Base-by-base conservation (phyloP, 1,140 invertebrate genomes). In the Oryctes rhinoceros region DNA sequence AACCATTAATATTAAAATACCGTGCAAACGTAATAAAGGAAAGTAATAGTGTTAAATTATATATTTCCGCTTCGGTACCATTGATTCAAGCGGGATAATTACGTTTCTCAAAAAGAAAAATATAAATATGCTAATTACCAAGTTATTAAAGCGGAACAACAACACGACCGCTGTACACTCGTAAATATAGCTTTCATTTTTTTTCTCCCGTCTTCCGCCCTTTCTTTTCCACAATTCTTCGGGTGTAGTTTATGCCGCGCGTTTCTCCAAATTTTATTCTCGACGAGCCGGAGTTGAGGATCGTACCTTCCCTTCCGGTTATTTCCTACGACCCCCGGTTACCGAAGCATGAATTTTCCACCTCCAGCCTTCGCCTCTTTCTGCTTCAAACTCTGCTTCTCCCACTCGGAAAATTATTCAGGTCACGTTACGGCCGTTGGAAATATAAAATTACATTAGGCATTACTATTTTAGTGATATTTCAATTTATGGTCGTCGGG, bases 391-490 rank as follows among this genome's bases (percentile, higher is more conserved):
- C 39, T 44, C 39, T 44, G 5, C 3, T 44, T 59, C 53, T 59
- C 53, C 53, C 18, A 59, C 15, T 59, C 53, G 53, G 53, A 59
- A 59, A 30, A 35, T 71, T 71, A 71, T 71, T 71, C 65, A 71
- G 65, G 65, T 71, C 65, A 71, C 65, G 65, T 71, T 35, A 71
- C 20, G 65, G 24, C 18, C 65, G 65, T 71, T 71, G 65, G 65
- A 71, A 37, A 71, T 71, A 71, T 71, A 71, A 71, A 71, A 71
- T 71, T 71, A 71, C 65, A 35, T 71, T 71, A 71, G 7, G 65
- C 65, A 71, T 71, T 71, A 71, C 65, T 71, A 71, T 71, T 71
- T 71, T 71, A 71, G 18, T 71, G 65, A 71, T 71, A 71, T 71
- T 71, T 71, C 65, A 71, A 71, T 71, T 71, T 71, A 71, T 35